These are phyloP conservation scores for Rhinella marina DNA, from an alignment of 2,797 vertebrate species.

Conservation along the genomic window DNA sequence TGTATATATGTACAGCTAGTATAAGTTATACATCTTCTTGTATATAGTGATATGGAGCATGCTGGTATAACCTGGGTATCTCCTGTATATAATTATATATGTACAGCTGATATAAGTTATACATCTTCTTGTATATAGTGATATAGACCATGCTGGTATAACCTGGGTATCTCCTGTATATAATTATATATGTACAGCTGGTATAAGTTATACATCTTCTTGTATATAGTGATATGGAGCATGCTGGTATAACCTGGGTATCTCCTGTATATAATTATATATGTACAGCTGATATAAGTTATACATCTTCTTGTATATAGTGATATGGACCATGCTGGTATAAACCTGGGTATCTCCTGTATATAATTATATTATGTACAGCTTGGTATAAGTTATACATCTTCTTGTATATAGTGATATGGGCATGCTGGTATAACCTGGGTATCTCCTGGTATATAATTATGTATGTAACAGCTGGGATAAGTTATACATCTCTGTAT, in stretches of 20 bases:
- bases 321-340: too few relatives aligned
- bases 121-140: too few relatives aligned
- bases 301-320: too few relatives aligned
- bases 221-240: neutral
- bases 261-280: neutral
- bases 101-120: too few relatives aligned
- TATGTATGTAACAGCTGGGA: neutral
- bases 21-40: neutral
- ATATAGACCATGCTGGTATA: too few relatives aligned
- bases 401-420: too few relatives aligned
- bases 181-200: neutral
- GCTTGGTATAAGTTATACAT: too few relatives aligned
- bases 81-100: neutral
- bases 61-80: neutral
- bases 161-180: neutral
- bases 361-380: neutral
- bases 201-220: neutral
- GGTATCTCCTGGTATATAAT: neutral
- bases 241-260: neutral
- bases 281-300: neutral
- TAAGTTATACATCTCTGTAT: too few relatives aligned
- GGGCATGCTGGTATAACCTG: neutral
- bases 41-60: too few relatives aligned
- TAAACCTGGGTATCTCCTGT: too few relatives aligned
- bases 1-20: too few relatives aligned